A percentile compares a stretch with the other conserved stretches of the same genome.
Evolutionary conservation across 1,140 invertebrate species (phyloP).

Genomic region (roundworm (Caenorhabditis elegans)): WBcel235 BX284605.5:11699501-11700000

Average conservation of each 20-base stretch:
- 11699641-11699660: not conserved
- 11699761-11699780: not conserved
- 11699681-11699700: constrained; percentile 10
- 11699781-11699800: constrained; percentile 31
- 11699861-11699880: not conserved
- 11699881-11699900: not conserved
- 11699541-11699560: no score
- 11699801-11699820: constrained; percentile 10
- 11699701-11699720: not conserved
- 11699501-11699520: no score
- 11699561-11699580: no score
- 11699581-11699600: no score
- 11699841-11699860: constrained; percentile 25
- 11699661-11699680: not conserved
- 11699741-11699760: not conserved
- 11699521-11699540: no score
- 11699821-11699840: not conserved
- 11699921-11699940: constrained; percentile 23
- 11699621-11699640: no score
- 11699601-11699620: no score
- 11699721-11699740: not conserved
- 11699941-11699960: constrained; percentile 5
- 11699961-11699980: constrained; percentile 24
- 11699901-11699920: not conserved
- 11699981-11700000: constrained; percentile 23